Conservation (phyloP, 1,140 invertebrate species). For the Megalopta genalis region DNA sequence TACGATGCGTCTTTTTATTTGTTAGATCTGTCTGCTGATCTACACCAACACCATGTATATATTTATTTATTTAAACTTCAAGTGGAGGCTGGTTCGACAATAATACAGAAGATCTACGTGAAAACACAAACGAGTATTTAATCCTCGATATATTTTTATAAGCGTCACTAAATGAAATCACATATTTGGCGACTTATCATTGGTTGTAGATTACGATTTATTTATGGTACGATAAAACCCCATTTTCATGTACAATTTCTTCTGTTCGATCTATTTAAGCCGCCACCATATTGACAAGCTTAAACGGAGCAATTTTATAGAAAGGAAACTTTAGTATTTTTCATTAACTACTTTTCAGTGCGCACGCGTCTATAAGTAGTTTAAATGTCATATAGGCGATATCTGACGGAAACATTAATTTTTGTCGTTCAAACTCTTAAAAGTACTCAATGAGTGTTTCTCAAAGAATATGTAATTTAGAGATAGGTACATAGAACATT, state of each 20-base stretch:
- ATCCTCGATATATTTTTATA: conserved; percentile 30
- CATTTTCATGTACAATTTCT: conserved; percentile 11
- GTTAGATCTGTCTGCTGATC: neutral
- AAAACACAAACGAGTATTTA: conserved; percentile 27
- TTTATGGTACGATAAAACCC: conserved; percentile 37
- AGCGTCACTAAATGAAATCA: conserved; percentile 30
- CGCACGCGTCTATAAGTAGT: too few relatives aligned
- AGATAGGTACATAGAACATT: too few relatives aligned
- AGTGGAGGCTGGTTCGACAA: conserved; percentile 7
- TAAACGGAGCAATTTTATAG: too few relatives aligned
- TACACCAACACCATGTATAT: neutral
- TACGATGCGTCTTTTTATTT: neutral
- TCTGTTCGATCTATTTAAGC: neutral
- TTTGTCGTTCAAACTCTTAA: too few relatives aligned
- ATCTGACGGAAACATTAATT: too few relatives aligned
- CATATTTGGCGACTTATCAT: conserved; percentile 57
- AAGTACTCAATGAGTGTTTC: too few relatives aligned
- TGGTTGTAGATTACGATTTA: conserved; percentile 56
- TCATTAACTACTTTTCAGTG: too few relatives aligned
- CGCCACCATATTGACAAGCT: neutral
- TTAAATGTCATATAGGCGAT: too few relatives aligned
- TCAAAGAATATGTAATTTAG: too few relatives aligned
- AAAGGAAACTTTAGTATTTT: too few relatives aligned
- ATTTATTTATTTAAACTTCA: conserved; percentile 8
- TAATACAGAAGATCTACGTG: neutral